Evolutionary conservation across 2,113 vertebrate genomes (phyloP).

Genomic region (Triplophysa rosa): DNA sequence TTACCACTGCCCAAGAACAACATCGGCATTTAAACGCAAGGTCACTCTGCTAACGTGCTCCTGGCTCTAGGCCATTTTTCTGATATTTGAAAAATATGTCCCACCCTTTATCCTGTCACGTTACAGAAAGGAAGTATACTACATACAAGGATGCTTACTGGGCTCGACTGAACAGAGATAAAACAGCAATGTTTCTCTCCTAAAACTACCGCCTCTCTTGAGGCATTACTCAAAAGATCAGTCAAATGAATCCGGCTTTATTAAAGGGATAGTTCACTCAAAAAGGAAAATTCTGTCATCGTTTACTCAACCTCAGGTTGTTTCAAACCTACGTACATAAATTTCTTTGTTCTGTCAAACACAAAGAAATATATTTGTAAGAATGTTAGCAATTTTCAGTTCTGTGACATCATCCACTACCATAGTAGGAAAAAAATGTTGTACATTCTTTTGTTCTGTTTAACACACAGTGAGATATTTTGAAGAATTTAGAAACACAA

Average conservation of each 20-base stretch:
- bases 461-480: no score
- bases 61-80: constrained; percentile 13
- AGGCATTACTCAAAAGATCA: neutral
- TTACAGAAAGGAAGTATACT: neutral
- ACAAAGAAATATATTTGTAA: no score
- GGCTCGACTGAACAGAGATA: neutral
- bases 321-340: no score
- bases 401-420: no score
- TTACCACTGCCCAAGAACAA: constrained; percentile 36
- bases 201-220: no score
- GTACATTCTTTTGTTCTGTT: no score
- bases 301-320: no score
- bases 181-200: neutral
- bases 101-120: neutral
- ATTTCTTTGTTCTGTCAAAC: no score
- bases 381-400: no score
- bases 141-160: neutral
- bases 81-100: constrained; percentile 20
- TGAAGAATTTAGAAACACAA: no score
- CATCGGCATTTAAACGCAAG: constrained; percentile 30
- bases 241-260: neutral
- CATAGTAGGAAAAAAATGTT: no score
- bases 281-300: no score
- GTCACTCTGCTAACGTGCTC: constrained; percentile 2
- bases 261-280: neutral